These are phyloP conservation scores for Lepidurus arcticus DNA, from an alignment of 1,140 invertebrate genomes.

Conservation along the genomic window DNA sequence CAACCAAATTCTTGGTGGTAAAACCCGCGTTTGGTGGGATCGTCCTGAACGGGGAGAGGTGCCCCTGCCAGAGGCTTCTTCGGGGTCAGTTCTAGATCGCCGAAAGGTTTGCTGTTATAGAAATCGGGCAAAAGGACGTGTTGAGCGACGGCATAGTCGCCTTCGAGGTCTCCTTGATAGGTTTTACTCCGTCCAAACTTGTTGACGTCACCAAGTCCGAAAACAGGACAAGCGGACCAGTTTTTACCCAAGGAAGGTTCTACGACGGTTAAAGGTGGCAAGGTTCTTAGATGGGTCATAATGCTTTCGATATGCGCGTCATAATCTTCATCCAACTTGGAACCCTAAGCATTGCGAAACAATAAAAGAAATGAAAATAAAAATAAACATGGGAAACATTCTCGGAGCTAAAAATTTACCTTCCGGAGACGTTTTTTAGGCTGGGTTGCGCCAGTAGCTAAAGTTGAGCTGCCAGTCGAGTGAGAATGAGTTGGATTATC, in stretches of 20 bases:
- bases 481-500: neutral
- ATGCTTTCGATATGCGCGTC: constrained; percentile 82
- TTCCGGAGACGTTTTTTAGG: constrained; percentile 63
- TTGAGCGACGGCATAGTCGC: constrained; percentile 65
- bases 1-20: constrained; percentile 90
- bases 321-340: constrained; percentile 82
- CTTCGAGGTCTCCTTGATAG: constrained; percentile 65
- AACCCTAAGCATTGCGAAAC: constrained; percentile 50
- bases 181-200: constrained; percentile 46
- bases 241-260: constrained; percentile 80
- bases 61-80: constrained; percentile 50
- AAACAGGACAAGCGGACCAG: constrained; percentile 70
- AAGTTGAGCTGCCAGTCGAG: neutral
- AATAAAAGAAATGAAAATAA: neutral
- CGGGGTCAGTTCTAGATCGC: constrained; percentile 65
- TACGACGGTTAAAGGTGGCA: constrained; percentile 76
- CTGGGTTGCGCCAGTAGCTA: constrained; percentile 17
- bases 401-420: neutral
- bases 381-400: neutral
- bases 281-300: constrained; percentile 71
- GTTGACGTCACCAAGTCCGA: constrained; percentile 69
- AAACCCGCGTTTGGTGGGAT: constrained; percentile 77
- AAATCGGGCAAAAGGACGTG: constrained; percentile 65
- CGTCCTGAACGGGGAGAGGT: constrained; percentile 30
- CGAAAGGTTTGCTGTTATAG: constrained; percentile 76